phyloP scores from a whole-genome alignment of 2,888 invertebrate species.

The Drosophila pullipes region DNA sequence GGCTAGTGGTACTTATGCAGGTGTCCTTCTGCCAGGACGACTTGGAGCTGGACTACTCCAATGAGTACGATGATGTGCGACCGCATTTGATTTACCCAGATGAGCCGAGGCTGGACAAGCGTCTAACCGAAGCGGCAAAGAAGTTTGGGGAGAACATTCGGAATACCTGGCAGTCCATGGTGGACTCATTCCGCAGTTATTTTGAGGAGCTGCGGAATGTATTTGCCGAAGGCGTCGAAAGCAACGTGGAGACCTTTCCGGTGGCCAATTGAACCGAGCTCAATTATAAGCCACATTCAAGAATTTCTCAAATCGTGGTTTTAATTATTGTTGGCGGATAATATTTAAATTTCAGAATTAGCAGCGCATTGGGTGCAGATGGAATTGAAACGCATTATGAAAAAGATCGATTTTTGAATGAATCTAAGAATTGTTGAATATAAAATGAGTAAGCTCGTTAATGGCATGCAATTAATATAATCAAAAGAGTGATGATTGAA shows the following conservation, averaged over 20 bases:
- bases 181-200: slow-evolving; percentile 58
- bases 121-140: slow-evolving; percentile 48
- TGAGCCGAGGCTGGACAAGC: slow-evolving; percentile 48
- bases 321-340: neutral
- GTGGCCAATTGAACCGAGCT: neutral
- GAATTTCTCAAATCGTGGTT: neutral
- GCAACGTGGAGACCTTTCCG: slow-evolving; percentile 11
- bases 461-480: neutral
- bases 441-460: neutral
- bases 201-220: slow-evolving; percentile 52
- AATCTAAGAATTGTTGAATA: neutral
- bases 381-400: neutral
- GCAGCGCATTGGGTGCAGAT: neutral
- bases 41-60: slow-evolving; percentile 59
- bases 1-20: neutral
- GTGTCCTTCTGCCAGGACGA: slow-evolving; percentile 29
- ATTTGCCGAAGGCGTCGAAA: slow-evolving; percentile 38
- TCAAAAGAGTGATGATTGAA: neutral
- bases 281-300: neutral
- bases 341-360: neutral
- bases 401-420: neutral
- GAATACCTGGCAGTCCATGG: slow-evolving; percentile 71
- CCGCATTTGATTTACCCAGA: slow-evolving; percentile 54
- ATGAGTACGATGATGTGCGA: slow-evolving; percentile 73
- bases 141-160: slow-evolving; percentile 63